Evolutionary conservation across 2,113 vertebrate genomes (phyloP), one percentile per base, ranked within the genome.

Genomic region (Phyllopteryx taeniolatus): DNA sequence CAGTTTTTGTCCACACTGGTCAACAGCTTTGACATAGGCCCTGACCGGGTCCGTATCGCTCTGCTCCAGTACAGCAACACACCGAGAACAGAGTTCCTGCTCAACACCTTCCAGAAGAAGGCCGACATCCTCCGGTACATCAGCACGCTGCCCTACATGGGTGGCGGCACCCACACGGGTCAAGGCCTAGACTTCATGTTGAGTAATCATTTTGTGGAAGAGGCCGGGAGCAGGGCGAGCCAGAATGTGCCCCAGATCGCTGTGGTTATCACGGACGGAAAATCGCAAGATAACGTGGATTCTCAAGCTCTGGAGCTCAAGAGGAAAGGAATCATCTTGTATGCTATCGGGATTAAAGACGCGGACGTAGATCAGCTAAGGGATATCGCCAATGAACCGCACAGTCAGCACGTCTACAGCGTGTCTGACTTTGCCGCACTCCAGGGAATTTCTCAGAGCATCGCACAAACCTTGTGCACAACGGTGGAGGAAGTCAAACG

Each of bases 1-100:
- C 91, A 87, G 82, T 98, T 98, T 91, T 93, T 98, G 14, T 89
- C 83, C 90, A 94, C 93, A 76, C 92, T 96, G 90, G 82, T 96
- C 88, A 86, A 92, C 74, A 82, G 92, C 92, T 93, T 95, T 78
- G 94, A 93, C 89, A 87, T 95, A 70, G 87, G 87, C 53, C 79
- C 84, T 0, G 93, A 93, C 66, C 93, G 92, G 63, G 94, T 97
- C 63, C 94, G 71, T 78, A 95, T 96, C 78, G 95, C 94, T 72
- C 81, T 96, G 91, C 93, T 94, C 85, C 95, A 95, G 89, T 95
- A 95, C 95, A 93, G 92, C 90, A 89, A 83, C 88, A 77, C 77
- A 35, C 91, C 94, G 0, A 92, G 89, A 72, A 94, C 95, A 5
- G 95, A 98, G 91, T 96, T 98, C 92, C 89, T 87, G 81, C 94